These are phyloP conservation scores for Agelastica alni DNA, from an alignment of 2,888 invertebrate genomes.

Conservation along the genomic window DNA sequence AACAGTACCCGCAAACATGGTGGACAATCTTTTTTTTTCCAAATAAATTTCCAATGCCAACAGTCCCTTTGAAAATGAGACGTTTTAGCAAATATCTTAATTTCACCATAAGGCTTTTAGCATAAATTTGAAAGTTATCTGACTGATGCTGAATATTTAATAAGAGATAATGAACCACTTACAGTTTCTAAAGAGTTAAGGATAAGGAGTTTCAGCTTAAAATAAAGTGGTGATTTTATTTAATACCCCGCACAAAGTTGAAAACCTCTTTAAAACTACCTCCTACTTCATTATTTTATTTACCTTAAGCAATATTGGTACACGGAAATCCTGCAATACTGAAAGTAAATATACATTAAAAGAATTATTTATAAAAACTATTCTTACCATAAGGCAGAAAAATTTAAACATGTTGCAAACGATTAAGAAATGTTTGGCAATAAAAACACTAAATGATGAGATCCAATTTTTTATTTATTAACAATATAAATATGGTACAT, in stretches of 20 bases:
- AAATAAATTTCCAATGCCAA: background rate
- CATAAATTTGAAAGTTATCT: slow-evolving; percentile 18
- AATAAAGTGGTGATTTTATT: slow-evolving; percentile 17
- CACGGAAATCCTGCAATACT: no score
- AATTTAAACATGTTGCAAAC: no score
- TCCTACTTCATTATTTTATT: background rate
- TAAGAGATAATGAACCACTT: slow-evolving; percentile 21
- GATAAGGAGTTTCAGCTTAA: slow-evolving; percentile 6
- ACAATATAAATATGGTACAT: no score
- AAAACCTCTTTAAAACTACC: background rate
- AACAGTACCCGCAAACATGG: no score
- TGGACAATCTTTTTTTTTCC: no score
- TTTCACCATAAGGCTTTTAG: slow-evolving; percentile 18
- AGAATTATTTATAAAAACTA: no score
- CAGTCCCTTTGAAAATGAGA: slow-evolving; percentile 1
- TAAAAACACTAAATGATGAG: no score
- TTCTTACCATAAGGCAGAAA: no score
- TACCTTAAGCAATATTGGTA: no score
- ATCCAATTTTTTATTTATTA: no score
- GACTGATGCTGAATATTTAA: slow-evolving; percentile 22
- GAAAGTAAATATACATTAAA: no score
- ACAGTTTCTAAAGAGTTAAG: slow-evolving; percentile 15
- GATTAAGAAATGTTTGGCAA: no score
- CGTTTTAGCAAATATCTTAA: slow-evolving; percentile 20
- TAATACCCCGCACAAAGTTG: slow-evolving; percentile 2